Evolutionary conservation across 2,113 vertebrate genomes (phyloP), one percentile per base, ranked within the genome.

Genomic region (Ptychochromis oligacanthus): DNA sequence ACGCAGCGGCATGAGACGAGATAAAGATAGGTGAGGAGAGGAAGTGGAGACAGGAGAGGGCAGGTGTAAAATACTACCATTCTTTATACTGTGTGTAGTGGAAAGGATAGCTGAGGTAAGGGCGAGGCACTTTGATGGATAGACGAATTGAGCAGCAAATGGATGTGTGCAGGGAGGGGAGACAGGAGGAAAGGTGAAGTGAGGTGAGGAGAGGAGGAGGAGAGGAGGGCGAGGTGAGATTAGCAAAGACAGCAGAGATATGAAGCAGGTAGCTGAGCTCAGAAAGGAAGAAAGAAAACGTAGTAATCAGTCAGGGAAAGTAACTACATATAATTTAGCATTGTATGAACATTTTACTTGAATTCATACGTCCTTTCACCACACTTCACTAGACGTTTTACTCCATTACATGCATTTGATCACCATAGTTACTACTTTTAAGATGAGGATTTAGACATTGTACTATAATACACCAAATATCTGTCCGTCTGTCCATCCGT

Each of bases 81-180:
- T 75, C 85, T 84, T 79, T 82, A 79, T 26, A 31, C 75, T 55
- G 83, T 61, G 70, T 59, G 80, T 11, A 75, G 43, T 26, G 83
- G 74, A 81, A 84, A 83, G 82, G 82, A 86, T 43, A 79, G 61
- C 82, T 31, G 88, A 87, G 82, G 82, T 82, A 62, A 87, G 77
- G 83, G 18, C 18, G 57, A 84, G 87, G 88, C 91, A 77, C 56
- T 54, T 20, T 91, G 91, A 92, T 91, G 88, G 89, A 91, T 87
- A 55, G 88, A 91, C 13, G 55, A 86, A 77, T 61, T 15, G 75
- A 77, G 65, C 62, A 59, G 86, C 58, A 17, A 75, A 28, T 72
- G 43, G 77, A 83, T 77, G 81, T 18, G 82, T 60, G 75, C 18
- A 18, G 14, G 11, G 56, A 28, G 36, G 61, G 80, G 74, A 34